A percentile compares a stretch with the other conserved stretches of the same genome.
Conservation (phyloP, 2,888 invertebrate species). For the Leptogaster cylindrica region DNA sequence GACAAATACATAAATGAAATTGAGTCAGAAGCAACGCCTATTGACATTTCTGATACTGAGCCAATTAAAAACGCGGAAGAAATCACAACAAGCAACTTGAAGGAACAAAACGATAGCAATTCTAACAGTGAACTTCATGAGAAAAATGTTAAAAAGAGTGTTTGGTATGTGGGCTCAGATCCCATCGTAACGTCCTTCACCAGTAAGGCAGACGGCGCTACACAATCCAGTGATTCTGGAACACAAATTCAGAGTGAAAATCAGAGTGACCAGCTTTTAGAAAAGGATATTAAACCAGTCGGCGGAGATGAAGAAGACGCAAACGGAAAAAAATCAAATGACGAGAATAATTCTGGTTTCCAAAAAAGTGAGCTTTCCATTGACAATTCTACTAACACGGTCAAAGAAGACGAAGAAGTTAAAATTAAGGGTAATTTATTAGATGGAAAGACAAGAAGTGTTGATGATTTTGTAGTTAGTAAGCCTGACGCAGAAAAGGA, state of each 20-base stretch:
- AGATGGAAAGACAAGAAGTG: too few relatives aligned
- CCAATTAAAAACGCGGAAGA: background rate
- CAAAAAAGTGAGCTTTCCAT: too few relatives aligned
- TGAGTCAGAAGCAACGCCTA: too few relatives aligned
- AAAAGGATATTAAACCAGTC: too few relatives aligned
- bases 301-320: too few relatives aligned
- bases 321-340: background rate
- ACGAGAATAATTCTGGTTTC: background rate
- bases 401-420: too few relatives aligned
- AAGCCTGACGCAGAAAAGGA: too few relatives aligned
- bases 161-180: constrained; percentile 51
- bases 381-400: too few relatives aligned
- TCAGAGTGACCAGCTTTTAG: too few relatives aligned
- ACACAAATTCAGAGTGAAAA: background rate
- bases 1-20: background rate
- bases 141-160: constrained; percentile 11
- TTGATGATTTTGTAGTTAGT: too few relatives aligned
- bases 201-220: background rate
- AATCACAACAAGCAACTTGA: background rate
- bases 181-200: constrained; percentile 49
- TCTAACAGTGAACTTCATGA: background rate
- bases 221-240: background rate
- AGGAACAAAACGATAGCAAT: background rate
- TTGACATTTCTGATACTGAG: background rate
- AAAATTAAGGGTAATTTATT: too few relatives aligned